These are phyloP conservation scores for Probaryconus sp. DNA, from an alignment of 1,140 invertebrate species.

Conservation along the genomic window DNA sequence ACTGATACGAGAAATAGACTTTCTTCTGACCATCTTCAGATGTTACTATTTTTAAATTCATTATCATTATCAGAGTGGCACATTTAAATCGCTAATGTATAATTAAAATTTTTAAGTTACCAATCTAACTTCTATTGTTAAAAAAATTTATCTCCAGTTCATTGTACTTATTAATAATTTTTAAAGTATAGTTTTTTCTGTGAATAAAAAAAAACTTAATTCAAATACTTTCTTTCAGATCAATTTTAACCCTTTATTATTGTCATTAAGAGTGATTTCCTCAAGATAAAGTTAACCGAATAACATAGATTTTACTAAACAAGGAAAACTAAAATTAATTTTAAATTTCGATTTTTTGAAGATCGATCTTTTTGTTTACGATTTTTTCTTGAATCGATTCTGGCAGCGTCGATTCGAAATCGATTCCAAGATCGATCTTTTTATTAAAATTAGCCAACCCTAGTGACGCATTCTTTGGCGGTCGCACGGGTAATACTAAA, in stretches of 20 bases:
- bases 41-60: slow-evolving; percentile 13
- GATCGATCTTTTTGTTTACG: slow-evolving; percentile 1
- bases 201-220: too few species aligned
- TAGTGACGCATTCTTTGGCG: too few species aligned
- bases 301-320: background rate
- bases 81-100: too few species aligned
- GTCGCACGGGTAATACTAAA: too few species aligned
- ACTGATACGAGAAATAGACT: background rate
- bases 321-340: too few species aligned
- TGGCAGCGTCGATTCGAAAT: background rate
- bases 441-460: too few species aligned
- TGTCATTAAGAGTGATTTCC: too few species aligned
- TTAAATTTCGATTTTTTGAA: slow-evolving; percentile 4
- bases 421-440: slow-evolving; percentile 3
- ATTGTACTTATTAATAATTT: background rate
- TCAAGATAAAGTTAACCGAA: background rate
- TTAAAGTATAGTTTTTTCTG: too few species aligned
- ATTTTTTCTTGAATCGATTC: too few species aligned
- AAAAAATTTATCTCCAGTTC: background rate
- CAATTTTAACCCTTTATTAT: too few species aligned
- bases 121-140: background rate
- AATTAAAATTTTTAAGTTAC: background rate
- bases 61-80: slow-evolving; percentile 2
- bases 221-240: too few species aligned
- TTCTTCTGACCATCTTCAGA: slow-evolving; percentile 15